These are phyloP conservation scores for Tupiocoris notatus DNA, from an alignment of 2,888 invertebrate genomes.

Conservation along the genomic window DNA sequence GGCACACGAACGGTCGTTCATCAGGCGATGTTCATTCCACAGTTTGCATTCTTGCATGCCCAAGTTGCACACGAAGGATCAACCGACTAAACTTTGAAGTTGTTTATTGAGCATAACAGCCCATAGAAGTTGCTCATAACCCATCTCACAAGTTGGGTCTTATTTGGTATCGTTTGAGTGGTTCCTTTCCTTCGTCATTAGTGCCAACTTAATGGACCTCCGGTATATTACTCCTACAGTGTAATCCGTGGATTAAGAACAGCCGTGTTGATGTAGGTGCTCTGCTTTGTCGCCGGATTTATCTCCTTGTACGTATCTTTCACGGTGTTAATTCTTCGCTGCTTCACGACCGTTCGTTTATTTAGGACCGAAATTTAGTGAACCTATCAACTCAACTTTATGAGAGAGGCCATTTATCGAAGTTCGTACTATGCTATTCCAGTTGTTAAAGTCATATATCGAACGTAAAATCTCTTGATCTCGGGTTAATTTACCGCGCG, in stretches of 20 bases:
- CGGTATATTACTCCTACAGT: constrained; percentile 9
- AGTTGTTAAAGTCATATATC: neutral
- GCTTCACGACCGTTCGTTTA: constrained; percentile 1
- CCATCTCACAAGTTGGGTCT: neutral
- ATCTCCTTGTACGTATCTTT: neutral
- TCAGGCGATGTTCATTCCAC: too few relatives aligned
- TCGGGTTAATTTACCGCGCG: too few relatives aligned
- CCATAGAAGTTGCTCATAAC: too few relatives aligned
- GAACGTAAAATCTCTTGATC: neutral
- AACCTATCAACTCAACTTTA: neutral
- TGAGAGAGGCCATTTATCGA: neutral
- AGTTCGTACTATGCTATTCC: neutral
- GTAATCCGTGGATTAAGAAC: constrained; percentile 27
- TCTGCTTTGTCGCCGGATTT: neutral
- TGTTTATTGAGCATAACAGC: too few relatives aligned
- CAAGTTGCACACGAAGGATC: too few relatives aligned
- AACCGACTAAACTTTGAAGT: too few relatives aligned
- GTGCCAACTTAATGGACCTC: constrained; percentile 16
- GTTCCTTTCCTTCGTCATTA: constrained; percentile 16
- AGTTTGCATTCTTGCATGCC: too few relatives aligned
- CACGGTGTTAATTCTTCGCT: neutral
- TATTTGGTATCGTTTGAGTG: constrained; percentile 24
- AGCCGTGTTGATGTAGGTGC: constrained; percentile 15
- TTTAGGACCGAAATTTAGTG: neutral
- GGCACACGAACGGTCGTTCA: too few relatives aligned